These are phyloP conservation scores for Rhagonycha lutea DNA, from an alignment of 2,888 invertebrate genomes.

Conservation along the genomic window DNA sequence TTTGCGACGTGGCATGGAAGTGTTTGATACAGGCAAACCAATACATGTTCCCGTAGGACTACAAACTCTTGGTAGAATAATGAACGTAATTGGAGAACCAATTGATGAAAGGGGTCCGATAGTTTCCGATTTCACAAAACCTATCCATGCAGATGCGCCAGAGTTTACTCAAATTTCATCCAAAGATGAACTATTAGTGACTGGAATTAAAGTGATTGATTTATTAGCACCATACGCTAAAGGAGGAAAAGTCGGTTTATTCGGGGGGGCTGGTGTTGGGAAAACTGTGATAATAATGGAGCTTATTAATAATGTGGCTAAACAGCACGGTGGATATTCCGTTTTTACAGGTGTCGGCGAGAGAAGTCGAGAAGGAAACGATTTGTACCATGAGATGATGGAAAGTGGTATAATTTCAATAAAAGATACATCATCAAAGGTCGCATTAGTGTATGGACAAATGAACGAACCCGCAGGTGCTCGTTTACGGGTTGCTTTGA, in stretches of 20 bases:
- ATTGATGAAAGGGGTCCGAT: conserved; percentile 94
- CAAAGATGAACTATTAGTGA: conserved; percentile 88
- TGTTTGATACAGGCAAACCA: conserved; percentile 82
- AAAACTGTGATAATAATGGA: conserved; percentile 97
- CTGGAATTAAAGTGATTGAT: conserved; percentile 76
- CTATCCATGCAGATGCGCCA: conserved; percentile 92
- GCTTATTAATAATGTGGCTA: conserved; percentile 92
- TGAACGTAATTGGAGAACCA: conserved; percentile 88
- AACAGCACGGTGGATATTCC: conserved; percentile 93
- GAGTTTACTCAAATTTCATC: conserved; percentile 94
- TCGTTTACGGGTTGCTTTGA: conserved; percentile 87
- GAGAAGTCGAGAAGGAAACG: conserved; percentile 91
- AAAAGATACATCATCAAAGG: conserved; percentile 82
- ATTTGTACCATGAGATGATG: conserved; percentile 94
- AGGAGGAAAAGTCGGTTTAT: conserved; percentile 92
- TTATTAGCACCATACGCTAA: conserved; percentile 81
- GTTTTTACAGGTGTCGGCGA: conserved; percentile 95
- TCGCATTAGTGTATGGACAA: conserved; percentile 90
- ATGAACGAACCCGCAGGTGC: conserved; percentile 97
- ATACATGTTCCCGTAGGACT: conserved; percentile 92
- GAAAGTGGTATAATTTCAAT: conserved; percentile 89
- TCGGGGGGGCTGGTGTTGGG: conserved; percentile 93
- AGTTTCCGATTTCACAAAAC: conserved; percentile 71
- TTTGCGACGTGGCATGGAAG: conserved; percentile 82
- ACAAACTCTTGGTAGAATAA: conserved; percentile 88